A percentile compares a stretch with the other conserved stretches of the same genome.
Evolutionary conservation across 1,140 invertebrate genomes (phyloP).

Genomic region (Dendroctonus ponderosae): DNA sequence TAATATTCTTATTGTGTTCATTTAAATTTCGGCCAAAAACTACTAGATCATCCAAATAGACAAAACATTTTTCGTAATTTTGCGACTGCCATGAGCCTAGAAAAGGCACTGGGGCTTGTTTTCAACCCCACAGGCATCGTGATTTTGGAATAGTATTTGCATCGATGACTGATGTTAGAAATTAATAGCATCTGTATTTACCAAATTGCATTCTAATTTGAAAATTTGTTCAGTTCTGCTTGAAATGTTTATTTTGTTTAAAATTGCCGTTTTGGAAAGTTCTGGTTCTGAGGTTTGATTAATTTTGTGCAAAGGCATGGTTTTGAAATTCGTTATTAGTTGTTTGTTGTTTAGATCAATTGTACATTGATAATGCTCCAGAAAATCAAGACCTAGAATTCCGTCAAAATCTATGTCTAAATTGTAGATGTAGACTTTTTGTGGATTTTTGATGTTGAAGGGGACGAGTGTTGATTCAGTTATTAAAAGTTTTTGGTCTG

Average conservation of each 20-base stretch:
- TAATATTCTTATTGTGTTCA: conserved; percentile 46
- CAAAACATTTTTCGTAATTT: conserved; percentile 36
- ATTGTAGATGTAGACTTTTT: conserved; percentile 15
- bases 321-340: conserved; percentile 9
- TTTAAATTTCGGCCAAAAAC: conserved; percentile 45
- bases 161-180: too few relatives aligned
- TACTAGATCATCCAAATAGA: conserved; percentile 50
- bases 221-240: neutral
- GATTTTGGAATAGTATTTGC: too few relatives aligned
- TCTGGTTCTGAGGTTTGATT: too few relatives aligned
- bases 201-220: neutral
- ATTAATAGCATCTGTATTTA: neutral
- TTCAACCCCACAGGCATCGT: conserved; percentile 38
- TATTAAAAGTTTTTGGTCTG: conserved; percentile 5
- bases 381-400: conserved; percentile 16
- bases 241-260: neutral
- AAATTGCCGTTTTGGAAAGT: too few relatives aligned
- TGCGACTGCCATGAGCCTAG: conserved; percentile 36
- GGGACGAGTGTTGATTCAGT: conserved; percentile 10
- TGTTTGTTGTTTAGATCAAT: conserved; percentile 8
- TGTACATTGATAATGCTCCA: conserved; percentile 13
- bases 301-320: conserved; percentile 3
- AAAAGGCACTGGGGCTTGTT: conserved; percentile 38
- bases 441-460: neutral
- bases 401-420: conserved; percentile 22